Base-by-base conservation (phyloP, 2,113 vertebrate species). In the Aegotheles bennettii region DNA sequence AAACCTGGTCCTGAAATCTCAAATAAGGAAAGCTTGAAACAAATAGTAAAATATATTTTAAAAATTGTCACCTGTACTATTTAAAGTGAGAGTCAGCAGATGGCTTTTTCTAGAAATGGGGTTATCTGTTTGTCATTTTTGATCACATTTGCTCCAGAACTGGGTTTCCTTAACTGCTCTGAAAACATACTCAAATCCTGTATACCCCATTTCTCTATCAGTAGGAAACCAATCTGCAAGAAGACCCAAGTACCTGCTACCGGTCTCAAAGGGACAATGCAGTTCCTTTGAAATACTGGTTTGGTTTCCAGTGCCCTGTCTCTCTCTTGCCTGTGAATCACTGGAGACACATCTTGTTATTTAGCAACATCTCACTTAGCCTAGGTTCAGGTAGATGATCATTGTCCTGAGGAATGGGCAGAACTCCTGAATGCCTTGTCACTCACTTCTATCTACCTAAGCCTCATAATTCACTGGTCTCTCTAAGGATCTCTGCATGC, bases 81-180 rank as follows among this genome's bases (percentile, higher is more conserved):
- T 70, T 65, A 31, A 65, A 56, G 33, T 36, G 23, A 78, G 50
- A 77, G 54, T 56, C 15, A 35, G 31, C 13, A 63, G n/a, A 65
- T 25, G 10, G 11, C 3, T 19, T 36, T 88, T 87, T 80, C 53
- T 59, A 54, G 40, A 83, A 70, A 63, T 18, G 6, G 9, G 1
- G 13, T 33, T 68, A 40, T 25, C 17, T 65, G 3, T 79, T 12
- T 36, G 21, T n/a, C 8, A 11, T 42, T 59, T 56, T 26, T 45
- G 6, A 65, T 31, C 2, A 0, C 2, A 0, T 48, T 38, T 54
- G 10, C 68, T 68, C 28, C 43, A 59, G 15, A 11, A 28, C 13
- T 35, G 35, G 1, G 2, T 87, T 90, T 81, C 31, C 31, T 33
- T 63, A 80, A 53, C 13, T 60, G 40, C n/a, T 54, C 21, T 36